Conservation (phyloP, 1,140 invertebrate genomes). For the Babylonia areolata region DNA sequence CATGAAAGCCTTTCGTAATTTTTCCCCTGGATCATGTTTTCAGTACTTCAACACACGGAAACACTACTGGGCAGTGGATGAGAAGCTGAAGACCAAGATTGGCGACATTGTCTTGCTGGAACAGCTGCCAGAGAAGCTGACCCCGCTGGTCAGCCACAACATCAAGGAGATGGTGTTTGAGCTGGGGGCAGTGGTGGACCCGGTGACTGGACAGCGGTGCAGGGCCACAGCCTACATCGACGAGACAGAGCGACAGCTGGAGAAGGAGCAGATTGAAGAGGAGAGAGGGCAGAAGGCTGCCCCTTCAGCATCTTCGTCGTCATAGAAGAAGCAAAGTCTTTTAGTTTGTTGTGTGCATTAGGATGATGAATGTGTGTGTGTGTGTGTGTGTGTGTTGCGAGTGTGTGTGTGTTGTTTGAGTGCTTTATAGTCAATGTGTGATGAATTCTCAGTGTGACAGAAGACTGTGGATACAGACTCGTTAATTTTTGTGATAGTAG, state of each 20-base stretch:
- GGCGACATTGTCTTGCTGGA: slow-evolving; percentile 63
- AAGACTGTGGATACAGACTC: too few relatives aligned
- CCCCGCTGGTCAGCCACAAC: slow-evolving; percentile 47
- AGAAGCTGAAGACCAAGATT: slow-evolving; percentile 44
- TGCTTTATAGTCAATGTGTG: too few relatives aligned
- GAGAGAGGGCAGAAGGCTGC: not conserved
- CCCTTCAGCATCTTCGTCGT: too few relatives aligned
- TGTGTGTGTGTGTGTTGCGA: too few relatives aligned
- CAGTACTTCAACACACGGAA: slow-evolving; percentile 62
- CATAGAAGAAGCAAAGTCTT: too few relatives aligned
- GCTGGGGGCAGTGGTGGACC: slow-evolving; percentile 57
- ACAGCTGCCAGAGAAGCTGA: slow-evolving; percentile 41
- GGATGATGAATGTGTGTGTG: too few relatives aligned
- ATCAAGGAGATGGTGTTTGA: slow-evolving; percentile 57
- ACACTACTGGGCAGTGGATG: slow-evolving; percentile 57
- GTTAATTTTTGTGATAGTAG: too few relatives aligned
- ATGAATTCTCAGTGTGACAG: too few relatives aligned
- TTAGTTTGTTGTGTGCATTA: too few relatives aligned
- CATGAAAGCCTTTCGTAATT: too few relatives aligned
- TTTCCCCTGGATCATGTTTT: too few relatives aligned
- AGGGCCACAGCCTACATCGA: slow-evolving; percentile 56
- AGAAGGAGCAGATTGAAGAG: slow-evolving; percentile 33
- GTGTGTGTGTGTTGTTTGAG: too few relatives aligned
- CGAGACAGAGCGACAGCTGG: slow-evolving; percentile 38
- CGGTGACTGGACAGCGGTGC: slow-evolving; percentile 59